A percentile compares a stretch with the other conserved stretches of the same genome.
These are phyloP conservation scores for Biston stratarius DNA, from an alignment of 2,888 invertebrate genomes.

Conservation along the genomic window DNA sequence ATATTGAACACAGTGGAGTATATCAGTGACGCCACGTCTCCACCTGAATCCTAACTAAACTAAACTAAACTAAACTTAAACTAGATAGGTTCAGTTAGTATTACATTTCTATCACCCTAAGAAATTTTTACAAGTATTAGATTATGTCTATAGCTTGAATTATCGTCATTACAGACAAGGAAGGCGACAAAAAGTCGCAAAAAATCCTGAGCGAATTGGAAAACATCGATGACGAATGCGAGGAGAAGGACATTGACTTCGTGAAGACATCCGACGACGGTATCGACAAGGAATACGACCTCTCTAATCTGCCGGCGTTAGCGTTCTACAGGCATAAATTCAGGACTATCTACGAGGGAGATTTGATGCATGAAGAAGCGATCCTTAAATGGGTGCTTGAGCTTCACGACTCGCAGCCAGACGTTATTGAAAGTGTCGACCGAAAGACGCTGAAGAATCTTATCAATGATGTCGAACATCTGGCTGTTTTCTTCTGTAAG, in stretches of 20 bases:
- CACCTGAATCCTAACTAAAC: too few species aligned
- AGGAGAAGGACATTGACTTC: conserved; percentile 96
- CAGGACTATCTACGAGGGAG: conserved; percentile 94
- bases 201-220: conserved; percentile 95
- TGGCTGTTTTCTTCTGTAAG: conserved; percentile 97
- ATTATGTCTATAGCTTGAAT: conserved; percentile 1
- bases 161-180: conserved; percentile 88
- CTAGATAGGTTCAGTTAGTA: too few species aligned
- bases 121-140: too few species aligned
- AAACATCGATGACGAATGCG: conserved; percentile 97
- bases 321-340: conserved; percentile 96
- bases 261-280: conserved; percentile 96
- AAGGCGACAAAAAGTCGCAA: conserved; percentile 95
- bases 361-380: conserved; percentile 96
- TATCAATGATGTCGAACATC: conserved; percentile 95
- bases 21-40: too few species aligned
- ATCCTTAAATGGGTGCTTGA: conserved; percentile 96
- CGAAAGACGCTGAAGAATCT: conserved; percentile 95
- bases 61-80: too few species aligned
- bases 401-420: conserved; percentile 93
- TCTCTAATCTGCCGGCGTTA: conserved; percentile 92
- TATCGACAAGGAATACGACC: conserved; percentile 94
- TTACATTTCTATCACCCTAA: too few species aligned
- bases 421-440: conserved; percentile 96
- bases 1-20: too few species aligned